A percentile compares a stretch with the other conserved stretches of the same genome.
phyloP scores from a whole-genome alignment of 1,140 invertebrate species.

The Agraylea sexmaculata region DNA sequence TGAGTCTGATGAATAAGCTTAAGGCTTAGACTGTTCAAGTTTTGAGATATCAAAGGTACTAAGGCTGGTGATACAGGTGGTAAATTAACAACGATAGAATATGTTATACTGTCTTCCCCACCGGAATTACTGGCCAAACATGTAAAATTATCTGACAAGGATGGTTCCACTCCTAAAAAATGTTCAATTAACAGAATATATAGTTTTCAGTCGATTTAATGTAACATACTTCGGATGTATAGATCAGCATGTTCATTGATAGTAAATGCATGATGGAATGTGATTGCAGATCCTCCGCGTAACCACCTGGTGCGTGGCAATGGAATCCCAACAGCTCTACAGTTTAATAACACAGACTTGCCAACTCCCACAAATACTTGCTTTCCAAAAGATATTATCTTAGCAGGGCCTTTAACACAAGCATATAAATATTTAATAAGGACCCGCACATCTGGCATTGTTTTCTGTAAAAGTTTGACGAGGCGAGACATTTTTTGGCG shows the following conservation, averaged over 20 bases:
- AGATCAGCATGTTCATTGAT: slow-evolving; percentile 55
- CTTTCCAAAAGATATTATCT: slow-evolving; percentile 62
- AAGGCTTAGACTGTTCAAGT: slow-evolving; percentile 6
- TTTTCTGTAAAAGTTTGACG: neutral
- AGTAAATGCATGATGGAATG: slow-evolving; percentile 53
- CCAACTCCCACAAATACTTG: slow-evolving; percentile 50
- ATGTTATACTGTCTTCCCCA: slow-evolving; percentile 61
- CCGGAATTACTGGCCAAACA: slow-evolving; percentile 63
- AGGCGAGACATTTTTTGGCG: neutral
- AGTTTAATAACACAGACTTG: slow-evolving; percentile 48
- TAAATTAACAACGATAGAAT: slow-evolving; percentile 56
- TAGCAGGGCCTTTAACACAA: slow-evolving; percentile 46
- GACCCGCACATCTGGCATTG: neutral
- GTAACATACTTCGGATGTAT: slow-evolving; percentile 47
- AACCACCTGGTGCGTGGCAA: slow-evolving; percentile 56
- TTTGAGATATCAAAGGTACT: slow-evolving; percentile 6
- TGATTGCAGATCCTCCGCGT: slow-evolving; percentile 50
- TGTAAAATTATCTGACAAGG: slow-evolving; percentile 61
- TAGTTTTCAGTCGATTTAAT: neutral
- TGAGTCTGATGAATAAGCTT: slow-evolving; percentile 8
- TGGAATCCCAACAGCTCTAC: slow-evolving; percentile 55
- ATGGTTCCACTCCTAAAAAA: slow-evolving; percentile 38
- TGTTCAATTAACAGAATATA: neutral
- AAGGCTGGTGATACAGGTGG: slow-evolving; percentile 39
- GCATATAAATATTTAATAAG: slow-evolving; percentile 11